Conservation (phyloP, 1,140 invertebrate species). For the Aphaenogaster ashmeadi region DNA sequence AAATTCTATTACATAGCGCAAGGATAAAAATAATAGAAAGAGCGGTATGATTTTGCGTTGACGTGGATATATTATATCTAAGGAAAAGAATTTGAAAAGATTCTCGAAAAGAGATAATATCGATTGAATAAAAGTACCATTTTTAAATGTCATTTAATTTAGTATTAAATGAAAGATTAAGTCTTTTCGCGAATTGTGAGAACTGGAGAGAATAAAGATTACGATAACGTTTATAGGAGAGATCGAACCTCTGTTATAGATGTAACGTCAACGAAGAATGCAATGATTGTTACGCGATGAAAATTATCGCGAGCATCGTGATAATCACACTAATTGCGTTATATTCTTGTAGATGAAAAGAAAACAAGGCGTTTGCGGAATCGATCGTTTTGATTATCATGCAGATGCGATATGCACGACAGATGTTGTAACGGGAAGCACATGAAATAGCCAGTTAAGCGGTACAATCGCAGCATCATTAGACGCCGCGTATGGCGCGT, state of each 20-base stretch:
- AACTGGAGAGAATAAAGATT: background rate
- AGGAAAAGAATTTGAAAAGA: background rate
- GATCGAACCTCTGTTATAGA: background rate
- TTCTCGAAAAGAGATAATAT: background rate
- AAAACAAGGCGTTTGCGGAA: conserved; percentile 23
- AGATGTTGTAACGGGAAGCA: conserved; percentile 24
- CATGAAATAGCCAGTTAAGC: conserved; percentile 14
- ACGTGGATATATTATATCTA: background rate
- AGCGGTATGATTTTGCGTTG: background rate
- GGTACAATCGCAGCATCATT: conserved; percentile 27
- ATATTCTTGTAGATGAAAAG: conserved; percentile 3
- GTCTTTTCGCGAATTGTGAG: background rate
- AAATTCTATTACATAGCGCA: background rate
- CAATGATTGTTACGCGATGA: conserved; percentile 5
- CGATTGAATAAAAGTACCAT: conserved; percentile 2
- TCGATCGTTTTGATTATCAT: conserved; percentile 44
- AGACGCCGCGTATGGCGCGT: background rate
- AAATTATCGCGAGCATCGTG: conserved; percentile 1
- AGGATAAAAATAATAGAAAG: background rate
- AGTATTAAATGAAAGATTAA: background rate
- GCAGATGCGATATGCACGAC: conserved; percentile 26
- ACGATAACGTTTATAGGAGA: background rate
- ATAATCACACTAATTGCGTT: background rate
- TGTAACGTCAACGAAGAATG: background rate
- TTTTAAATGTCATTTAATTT: background rate